Evolutionary conservation across 2,113 vertebrate genomes (phyloP), one percentile per base, ranked within the genome.

Genomic region (Microtus montanus): DNA sequence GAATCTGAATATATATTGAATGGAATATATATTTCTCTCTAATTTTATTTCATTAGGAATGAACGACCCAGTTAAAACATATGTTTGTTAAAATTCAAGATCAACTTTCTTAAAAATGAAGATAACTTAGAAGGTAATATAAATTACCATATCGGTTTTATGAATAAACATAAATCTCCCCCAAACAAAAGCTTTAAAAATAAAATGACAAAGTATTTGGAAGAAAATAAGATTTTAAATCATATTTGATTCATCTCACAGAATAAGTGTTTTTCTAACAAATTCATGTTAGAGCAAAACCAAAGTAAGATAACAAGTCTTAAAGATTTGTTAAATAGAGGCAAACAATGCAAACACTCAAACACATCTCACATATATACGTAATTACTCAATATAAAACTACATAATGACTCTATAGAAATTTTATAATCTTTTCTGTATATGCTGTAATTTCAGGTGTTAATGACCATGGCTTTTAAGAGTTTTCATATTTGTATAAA

Each of bases 1-100:
- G 47, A 90, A 92, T 80, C 41, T 58, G 35, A 54, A 73, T 7
- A 86, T 7, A 92, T 70, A 35, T 3, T 17, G 47, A 54, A 54
- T 79, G 35, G 33, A 61, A 66, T 10, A 83, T 24, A 89, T 75
- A 30, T 7, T 13, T 3, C 5, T 6, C 17, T 80, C 30, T 78
- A 63, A 52, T 89, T 92, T 87, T 63, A 54, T 93, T 84, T 95
- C 13, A 79, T 74, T 79, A 92, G 17, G 75, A 92, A 84, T 35
- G 2, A 73, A 35, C 68, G 68, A 89, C 17, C 49, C 17, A 77
- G 47, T 86, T 91, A 71, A 73, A 79, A 91, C 58, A 73, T 83
- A 1, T 85, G 6, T 78, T 41, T 82, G n/a, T 10, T 78, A 49
- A 78, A 74, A 7, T 84, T 91, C 49, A 96, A 93, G 35, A 83